Evolutionary conservation across 2,113 vertebrate species (phyloP), one percentile per base, ranked within the genome.

Genomic region (Cheirogaleus medius): DNA sequence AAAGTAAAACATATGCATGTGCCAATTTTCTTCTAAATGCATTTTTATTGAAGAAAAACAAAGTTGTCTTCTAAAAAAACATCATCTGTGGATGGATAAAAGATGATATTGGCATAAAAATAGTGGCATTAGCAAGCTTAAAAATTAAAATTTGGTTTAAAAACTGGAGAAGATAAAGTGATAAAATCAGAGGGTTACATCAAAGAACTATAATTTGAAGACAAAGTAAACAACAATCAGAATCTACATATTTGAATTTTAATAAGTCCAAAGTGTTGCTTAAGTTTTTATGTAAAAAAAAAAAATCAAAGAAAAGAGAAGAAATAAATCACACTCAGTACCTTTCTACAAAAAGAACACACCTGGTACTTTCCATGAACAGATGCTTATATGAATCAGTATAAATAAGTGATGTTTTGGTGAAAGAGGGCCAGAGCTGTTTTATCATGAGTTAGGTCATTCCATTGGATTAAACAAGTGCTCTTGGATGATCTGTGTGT

Each of bases 21-120:
- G 98, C 98, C 98, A 98, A 44, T 96, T 98, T 98, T 97, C 97
- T 98, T 98, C 97, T 98, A 98, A 99, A 97, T 97, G 97, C 81
- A 98, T 98, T 98, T 98, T 98, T 97, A 98, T 98, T 98, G 95
- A 97, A 93, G 97, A 97, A 98, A 99, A 98, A 98, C 98, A 98
- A 98, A 98, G 95, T 98, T 98, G 96, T 98, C 95, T 98, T 98
- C 97, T 95, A 85, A 96, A 93, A 93, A 95, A 95, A 76, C 90
- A 80, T 98, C 96, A 97, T 97, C 97, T 95, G 42, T 94, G 85
- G 90, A 80, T 87, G n/a, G 85, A 94, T 89, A 91, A 97, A 94
- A 91, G 82, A 98, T 96, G 91, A 94, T 92, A 88, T 84, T 78
- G 82, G 39, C 87, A 87, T 96, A 64, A 87, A 90, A 89, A 92